phyloP scores from a whole-genome alignment of 2,797 vertebrate species.

The Rhynchotus rufescens region DNA sequence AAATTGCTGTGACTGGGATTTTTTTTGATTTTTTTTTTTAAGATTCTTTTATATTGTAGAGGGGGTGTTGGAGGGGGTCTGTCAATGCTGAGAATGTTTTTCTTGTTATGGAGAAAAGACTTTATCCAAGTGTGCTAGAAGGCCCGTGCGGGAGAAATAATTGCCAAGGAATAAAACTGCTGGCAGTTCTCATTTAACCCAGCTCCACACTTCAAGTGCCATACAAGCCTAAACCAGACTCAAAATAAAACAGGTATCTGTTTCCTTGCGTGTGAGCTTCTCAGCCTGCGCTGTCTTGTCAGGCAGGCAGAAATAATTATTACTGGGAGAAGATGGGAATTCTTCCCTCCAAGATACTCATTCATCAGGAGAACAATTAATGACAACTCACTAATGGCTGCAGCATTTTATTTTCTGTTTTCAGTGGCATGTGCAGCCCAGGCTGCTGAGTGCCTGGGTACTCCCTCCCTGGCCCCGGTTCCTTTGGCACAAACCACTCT shows the following conservation, averaged over 20 bases:
- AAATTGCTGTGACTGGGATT: not conserved
- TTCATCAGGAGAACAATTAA: constrained; percentile 67
- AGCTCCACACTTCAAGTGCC: not conserved
- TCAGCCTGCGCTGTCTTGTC: not conserved
- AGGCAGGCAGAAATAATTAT: constrained; percentile 54
- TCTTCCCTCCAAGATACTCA: constrained; percentile 27
- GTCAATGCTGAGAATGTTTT: constrained; percentile 6
- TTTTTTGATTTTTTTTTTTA: not conserved
- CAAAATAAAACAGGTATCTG: constrained; percentile 46
- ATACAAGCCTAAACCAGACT: constrained; percentile 11
- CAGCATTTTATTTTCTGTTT: constrained; percentile 27
- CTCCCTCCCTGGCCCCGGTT: constrained; percentile 48
- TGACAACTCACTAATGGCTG: constrained; percentile 8
- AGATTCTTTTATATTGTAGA: not conserved
- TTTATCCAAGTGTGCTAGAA: constrained; percentile 11
- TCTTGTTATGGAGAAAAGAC: not conserved
- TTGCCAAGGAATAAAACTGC: constrained; percentile 16
- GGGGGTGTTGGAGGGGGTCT: not conserved
- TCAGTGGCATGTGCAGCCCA: constrained; percentile 12
- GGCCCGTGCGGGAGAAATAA: not conserved
- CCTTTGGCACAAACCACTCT: constrained; percentile 21
- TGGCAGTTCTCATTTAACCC: constrained; percentile 39
- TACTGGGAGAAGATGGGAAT: constrained; percentile 45
- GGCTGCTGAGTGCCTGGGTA: not conserved
- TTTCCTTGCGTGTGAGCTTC: constrained; percentile 13